Base-by-base conservation (phyloP, 92 coral and sea anemone species). In the Porites rus region DNA sequence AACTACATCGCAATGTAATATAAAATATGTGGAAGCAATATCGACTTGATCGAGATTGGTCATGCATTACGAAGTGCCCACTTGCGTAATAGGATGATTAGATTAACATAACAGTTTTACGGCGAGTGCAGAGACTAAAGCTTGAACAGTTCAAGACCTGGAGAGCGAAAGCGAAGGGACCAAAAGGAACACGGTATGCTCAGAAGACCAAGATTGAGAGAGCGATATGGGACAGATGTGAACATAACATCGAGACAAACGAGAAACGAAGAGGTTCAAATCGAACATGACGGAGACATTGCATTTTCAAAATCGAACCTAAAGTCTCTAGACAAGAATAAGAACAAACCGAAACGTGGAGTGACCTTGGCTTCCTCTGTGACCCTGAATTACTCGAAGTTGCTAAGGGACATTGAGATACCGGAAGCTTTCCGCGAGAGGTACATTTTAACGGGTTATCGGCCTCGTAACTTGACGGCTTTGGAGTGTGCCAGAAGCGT, bases 401-500 rank as follows among this genome's bases (percentile, higher is more conserved):
- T 83, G 17, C n/a, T 85, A 43, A 74, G 88, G 10, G 75, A 67
- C 43, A 76, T 83, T 21, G 92, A 94, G 80, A 81, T 94, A 43
- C 95, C 94, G 31, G 78, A 88, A 25, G 89, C 90, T 51, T 92
- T 89, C 83, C 90, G 90, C 10, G 93, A 89, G 11, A 75, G 70
- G 81, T 94, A 86, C 66, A 75, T 94, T 71, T 1, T 83, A 12
- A 82, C 97, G 5, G 87, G 97, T 18, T 94, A 94, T 81, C 90
- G 97, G 46, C 89, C 85, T 21, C 93, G 93, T 1, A 83, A 94
- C 64, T 82, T 88, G 28, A 78, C 95, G 51, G 94, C 92, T 62
- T 64, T 78, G 51, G 93, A 92, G 18, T 83, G 93, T 84, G 76
- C 80, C 12, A 86, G 66, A 65, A 94, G 97, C 62, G 60, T 92